These are phyloP conservation scores for Megastigmus dorsalis DNA, from an alignment of 2,888 invertebrate genomes.

Conservation along the genomic window DNA sequence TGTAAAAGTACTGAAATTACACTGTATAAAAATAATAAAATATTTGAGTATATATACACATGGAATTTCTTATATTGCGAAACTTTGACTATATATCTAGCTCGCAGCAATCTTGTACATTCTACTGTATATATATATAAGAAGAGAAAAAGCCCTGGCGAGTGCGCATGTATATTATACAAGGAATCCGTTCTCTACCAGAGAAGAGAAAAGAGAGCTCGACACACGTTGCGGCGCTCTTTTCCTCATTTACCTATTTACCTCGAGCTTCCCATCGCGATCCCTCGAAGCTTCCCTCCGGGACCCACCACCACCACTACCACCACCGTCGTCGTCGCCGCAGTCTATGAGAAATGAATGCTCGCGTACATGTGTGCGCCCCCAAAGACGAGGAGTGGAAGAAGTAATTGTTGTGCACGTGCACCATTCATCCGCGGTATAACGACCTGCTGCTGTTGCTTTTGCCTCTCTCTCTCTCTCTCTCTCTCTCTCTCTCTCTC, in stretches of 20 bases:
- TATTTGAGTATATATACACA: no score
- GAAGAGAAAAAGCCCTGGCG: no score
- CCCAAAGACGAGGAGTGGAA: constrained; percentile 46
- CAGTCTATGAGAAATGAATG: constrained; percentile 42
- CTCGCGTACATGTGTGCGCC: constrained; percentile 36
- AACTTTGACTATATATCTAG: no score
- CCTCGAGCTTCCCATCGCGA: background rate
- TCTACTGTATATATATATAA: background rate
- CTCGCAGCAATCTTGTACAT: no score
- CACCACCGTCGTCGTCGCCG: background rate
- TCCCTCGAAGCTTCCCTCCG: background rate
- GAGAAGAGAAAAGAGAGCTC: background rate
- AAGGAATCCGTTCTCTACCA: no score
- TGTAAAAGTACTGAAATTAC: no score
- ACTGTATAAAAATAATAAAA: no score
- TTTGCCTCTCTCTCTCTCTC: no score
- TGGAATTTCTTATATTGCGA: no score
- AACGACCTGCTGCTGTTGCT: constrained; percentile 37
- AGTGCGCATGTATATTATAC: no score
- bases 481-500: no score
- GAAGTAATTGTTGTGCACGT: constrained; percentile 51
- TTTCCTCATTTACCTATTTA: constrained; percentile 49
- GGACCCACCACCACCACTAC: background rate
- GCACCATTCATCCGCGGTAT: constrained; percentile 51
- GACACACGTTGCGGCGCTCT: background rate